A percentile compares a stretch with the other conserved stretches of the same genome.
Evolutionary conservation across 1,140 invertebrate genomes (phyloP).

Genomic region (Aphelinus certus): DNA sequence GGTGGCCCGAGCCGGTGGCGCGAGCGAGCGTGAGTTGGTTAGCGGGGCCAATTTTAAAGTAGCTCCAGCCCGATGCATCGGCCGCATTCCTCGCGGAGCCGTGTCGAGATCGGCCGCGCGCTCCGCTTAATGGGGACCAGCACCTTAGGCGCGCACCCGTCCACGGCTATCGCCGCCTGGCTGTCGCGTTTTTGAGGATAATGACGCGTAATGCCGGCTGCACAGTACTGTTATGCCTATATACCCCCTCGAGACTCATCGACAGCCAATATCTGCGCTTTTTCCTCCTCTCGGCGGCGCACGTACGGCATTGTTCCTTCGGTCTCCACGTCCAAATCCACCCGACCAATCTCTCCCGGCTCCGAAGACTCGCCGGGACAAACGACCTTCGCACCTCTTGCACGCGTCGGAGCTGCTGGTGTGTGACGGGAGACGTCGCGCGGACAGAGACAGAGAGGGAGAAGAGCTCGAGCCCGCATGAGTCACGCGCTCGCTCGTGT

Average conservation of each 20-base stretch:
- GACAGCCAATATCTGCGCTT: too few species aligned
- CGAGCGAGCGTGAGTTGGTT: not conserved
- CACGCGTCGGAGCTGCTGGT: too few species aligned
- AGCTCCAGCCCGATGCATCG: not conserved
- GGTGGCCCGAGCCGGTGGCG: too few species aligned
- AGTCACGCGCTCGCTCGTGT: slow-evolving; percentile 32
- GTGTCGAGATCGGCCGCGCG: not conserved
- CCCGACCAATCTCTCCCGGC: too few species aligned
- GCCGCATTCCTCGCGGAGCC: not conserved
- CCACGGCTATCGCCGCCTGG: too few species aligned
- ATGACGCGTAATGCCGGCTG: not conserved
- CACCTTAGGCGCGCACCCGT: too few species aligned
- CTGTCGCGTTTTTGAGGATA: not conserved
- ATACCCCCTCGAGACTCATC: too few species aligned
- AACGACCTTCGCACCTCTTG: not conserved
- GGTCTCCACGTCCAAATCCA: too few species aligned
- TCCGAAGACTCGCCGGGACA: too few species aligned
- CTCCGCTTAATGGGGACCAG: slow-evolving; percentile 1
- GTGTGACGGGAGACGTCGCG: slow-evolving; percentile 1
- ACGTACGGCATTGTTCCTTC: not conserved
- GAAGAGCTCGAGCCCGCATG: slow-evolving; percentile 23
- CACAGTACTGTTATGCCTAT: too few species aligned
- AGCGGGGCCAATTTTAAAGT: slow-evolving; percentile 2
- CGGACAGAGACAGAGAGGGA: not conserved
- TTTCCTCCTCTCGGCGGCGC: too few species aligned